phyloP scores from a whole-genome alignment of 2,797 vertebrate species.

The Euphonia xanthogaster region DNA sequence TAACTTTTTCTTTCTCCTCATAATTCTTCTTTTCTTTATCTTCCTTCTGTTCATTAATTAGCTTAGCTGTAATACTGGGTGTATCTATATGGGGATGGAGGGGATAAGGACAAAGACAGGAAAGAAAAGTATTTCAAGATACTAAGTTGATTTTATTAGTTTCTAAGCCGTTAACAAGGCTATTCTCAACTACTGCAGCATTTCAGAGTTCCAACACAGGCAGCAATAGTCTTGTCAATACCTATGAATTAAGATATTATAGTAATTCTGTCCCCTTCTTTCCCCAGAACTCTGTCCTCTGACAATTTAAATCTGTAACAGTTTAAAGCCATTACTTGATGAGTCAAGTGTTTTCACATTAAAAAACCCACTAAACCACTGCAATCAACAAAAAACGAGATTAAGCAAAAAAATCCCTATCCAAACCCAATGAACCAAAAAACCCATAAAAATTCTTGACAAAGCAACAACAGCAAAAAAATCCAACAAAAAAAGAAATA shows the following conservation, averaged over 20 bases:
- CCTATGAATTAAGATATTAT: background rate
- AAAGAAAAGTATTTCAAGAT: background rate
- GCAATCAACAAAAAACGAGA: background rate
- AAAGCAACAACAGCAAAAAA: background rate
- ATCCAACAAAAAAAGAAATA: background rate
- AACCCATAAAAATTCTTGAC: background rate
- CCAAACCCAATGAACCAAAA: background rate
- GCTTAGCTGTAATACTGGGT: conserved; percentile 97
- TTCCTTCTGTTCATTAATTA: conserved; percentile 98
- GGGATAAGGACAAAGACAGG: background rate
- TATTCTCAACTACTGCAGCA: background rate
- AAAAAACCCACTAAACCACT: background rate
- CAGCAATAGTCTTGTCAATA: background rate
- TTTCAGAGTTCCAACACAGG: background rate
- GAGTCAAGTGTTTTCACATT: background rate
- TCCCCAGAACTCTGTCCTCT: background rate
- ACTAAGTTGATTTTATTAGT: background rate
- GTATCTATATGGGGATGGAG: conserved; percentile 80
- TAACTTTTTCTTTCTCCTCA: conserved; percentile 99
- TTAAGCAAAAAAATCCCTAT: background rate
- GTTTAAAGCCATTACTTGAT: background rate
- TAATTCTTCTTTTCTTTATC: conserved; percentile 99
- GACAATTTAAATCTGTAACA: background rate
- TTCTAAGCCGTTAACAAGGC: background rate
- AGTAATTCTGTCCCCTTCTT: background rate